Evolutionary conservation across 2,797 vertebrate species (phyloP).

Genomic region (Parambassis ranga): DNA sequence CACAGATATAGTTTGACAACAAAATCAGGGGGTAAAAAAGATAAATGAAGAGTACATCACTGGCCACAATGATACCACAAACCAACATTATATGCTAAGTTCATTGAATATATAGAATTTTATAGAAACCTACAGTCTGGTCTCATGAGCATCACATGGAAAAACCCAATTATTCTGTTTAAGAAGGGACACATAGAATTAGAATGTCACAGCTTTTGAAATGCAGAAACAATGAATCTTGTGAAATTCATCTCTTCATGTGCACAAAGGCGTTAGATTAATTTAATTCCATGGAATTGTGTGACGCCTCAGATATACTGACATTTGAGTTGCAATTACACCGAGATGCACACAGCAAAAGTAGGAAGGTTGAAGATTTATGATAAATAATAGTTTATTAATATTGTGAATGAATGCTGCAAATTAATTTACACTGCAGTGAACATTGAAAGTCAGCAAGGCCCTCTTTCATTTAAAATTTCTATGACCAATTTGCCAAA

Average conservation of each 20-base stretch:
- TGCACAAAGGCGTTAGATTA: conserved; percentile 28
- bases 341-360: conserved; percentile 83
- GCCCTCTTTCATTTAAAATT: conserved; percentile 21
- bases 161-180: conserved; percentile 8
- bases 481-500: conserved; percentile 2
- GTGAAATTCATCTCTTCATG: conserved; percentile 23
- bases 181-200: conserved; percentile 10
- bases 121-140: background rate
- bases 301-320: conserved; percentile 86
- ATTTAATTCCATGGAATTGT: conserved; percentile 40
- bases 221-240: conserved; percentile 23
- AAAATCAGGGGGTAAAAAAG: conserved; percentile 14
- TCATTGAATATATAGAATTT: background rate
- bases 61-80: background rate
- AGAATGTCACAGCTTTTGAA: conserved; percentile 29
- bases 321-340: conserved; percentile 89
- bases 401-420: conserved; percentile 82
- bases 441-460: conserved; percentile 61
- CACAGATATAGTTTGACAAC: conserved; percentile 34
- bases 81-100: background rate
- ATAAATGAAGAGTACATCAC: conserved; percentile 23
- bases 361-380: conserved; percentile 87
- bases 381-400: conserved; percentile 92
- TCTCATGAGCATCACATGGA: background rate
- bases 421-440: conserved; percentile 87